Base-by-base conservation (phyloP, 2,888 invertebrate genomes). In the Hirtodrosophila trivittata region DNA sequence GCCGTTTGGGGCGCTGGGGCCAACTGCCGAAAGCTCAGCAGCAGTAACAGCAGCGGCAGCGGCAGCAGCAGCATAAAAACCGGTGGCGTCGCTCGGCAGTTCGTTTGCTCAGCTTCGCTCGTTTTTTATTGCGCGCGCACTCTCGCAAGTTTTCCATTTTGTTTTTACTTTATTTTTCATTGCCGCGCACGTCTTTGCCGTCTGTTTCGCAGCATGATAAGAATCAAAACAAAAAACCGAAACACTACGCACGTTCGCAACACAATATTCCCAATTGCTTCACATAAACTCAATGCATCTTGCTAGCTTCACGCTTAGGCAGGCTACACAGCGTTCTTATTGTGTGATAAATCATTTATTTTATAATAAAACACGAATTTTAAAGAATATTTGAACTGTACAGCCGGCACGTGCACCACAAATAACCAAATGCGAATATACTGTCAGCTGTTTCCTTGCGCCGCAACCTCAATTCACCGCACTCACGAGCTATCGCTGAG, bases 151-250 rank as follows among this genome's bases (percentile, higher is more conserved):
- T 86, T 80, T 75, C 46, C 66, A 75, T 60, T 81, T 83, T 86
- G 86, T 86, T 86, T 80, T 80, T 67, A 75, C 73, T 71, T 60
- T 65, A 63, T 57, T 72, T 73, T 85, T 83, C 62, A 70, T 78
- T 64, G 65, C 57, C 47, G 3, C 50, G 38, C 45, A 14, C 45
- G 66, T n/a, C 66, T 71, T 56, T 68, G 56, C 25, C 33, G 68
- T 66, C 81, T 83, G 76, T 50, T 72, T 66, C 71, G 58, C 47
- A 16, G 62, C 46, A 46, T 77, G 87, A 87, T 87, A 86, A 86
- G 86, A 87, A 87, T 87, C 86, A 87, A 87, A 87, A 87, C 86
- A 87, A 87, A 87, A 86, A 59, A 59, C 74, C 71, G 66, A 75
- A 83, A 80, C 38, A 42, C 59, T 45, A 47, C 59, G 64, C 66